phyloP scores from a whole-genome alignment of 2,888 invertebrate species.

The Autographa pulchrina region DNA sequence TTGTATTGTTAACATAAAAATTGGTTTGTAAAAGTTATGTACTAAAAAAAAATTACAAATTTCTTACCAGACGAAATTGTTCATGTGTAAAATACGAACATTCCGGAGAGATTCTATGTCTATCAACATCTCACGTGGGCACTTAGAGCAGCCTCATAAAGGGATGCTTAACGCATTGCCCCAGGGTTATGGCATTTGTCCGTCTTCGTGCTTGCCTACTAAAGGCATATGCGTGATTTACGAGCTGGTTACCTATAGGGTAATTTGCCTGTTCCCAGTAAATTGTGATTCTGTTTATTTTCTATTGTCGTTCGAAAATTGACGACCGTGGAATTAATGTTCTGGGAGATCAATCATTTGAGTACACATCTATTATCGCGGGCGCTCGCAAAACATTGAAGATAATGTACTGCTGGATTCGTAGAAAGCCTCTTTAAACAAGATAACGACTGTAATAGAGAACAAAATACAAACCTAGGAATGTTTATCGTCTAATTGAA shows the following conservation, averaged over 20 bases:
- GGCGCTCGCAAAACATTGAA: constrained; percentile 34
- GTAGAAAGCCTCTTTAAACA: constrained; percentile 28
- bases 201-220: constrained; percentile 64
- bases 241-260: constrained; percentile 61
- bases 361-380: constrained; percentile 39
- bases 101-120: constrained; percentile 35
- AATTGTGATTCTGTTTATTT: constrained; percentile 66
- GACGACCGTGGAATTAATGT: constrained; percentile 48
- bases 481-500: constrained; percentile 52
- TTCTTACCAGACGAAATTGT: constrained; percentile 1
- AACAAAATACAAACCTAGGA: constrained; percentile 48
- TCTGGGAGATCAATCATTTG: constrained; percentile 46
- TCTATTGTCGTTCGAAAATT: constrained; percentile 61
- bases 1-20: neutral
- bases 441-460: constrained; percentile 43
- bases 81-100: constrained; percentile 1
- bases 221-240: constrained; percentile 66
- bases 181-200: constrained; percentile 56
- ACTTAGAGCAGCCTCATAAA: constrained; percentile 57
- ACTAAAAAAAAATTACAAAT: neutral
- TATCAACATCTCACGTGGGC: constrained; percentile 47
- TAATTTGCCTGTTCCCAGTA: constrained; percentile 69
- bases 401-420: constrained; percentile 36
- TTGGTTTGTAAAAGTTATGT: neutral
- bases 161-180: constrained; percentile 60